A percentile compares a stretch with the other conserved stretches of the same genome.
These are phyloP conservation scores for Psittacula derbiana DNA, from an alignment of 2,797 vertebrate genomes.

Conservation along the genomic window DNA sequence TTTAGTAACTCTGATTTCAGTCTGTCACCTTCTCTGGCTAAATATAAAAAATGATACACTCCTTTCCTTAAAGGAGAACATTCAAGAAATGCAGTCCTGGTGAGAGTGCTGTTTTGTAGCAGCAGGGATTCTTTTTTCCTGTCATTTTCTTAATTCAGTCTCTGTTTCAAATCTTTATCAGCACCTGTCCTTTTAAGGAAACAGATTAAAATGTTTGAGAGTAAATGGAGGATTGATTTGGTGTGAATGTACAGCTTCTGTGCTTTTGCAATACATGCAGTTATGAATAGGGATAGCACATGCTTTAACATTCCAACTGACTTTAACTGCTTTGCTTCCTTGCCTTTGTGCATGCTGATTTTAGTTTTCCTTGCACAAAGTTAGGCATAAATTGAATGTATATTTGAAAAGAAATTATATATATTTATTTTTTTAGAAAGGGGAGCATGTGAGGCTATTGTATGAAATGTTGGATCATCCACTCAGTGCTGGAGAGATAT, in stretches of 20 bases:
- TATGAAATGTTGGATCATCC: not conserved
- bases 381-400: not conserved
- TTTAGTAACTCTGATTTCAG: slow-evolving; percentile 71
- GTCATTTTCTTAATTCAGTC: slow-evolving; percentile 71
- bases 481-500: not conserved
- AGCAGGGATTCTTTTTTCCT: slow-evolving; percentile 68
- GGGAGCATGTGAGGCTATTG: not conserved
- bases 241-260: slow-evolving; percentile 27
- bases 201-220: slow-evolving; percentile 76
- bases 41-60: slow-evolving; percentile 69
- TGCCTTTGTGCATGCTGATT: not conserved
- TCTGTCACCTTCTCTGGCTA: slow-evolving; percentile 64
- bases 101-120: slow-evolving; percentile 70
- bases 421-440: not conserved
- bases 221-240: slow-evolving; percentile 63
- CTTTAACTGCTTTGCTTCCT: not conserved
- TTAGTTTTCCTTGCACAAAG: not conserved
- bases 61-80: slow-evolving; percentile 70
- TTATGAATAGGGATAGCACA: not conserved
- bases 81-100: slow-evolving; percentile 76
- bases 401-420: not conserved
- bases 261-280: not conserved
- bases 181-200: slow-evolving; percentile 71
- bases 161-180: slow-evolving; percentile 75
- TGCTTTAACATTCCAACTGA: not conserved